These are phyloP conservation scores for Meriones unguiculatus DNA, from an alignment of 2,113 vertebrate species.

Conservation along the genomic window DNA sequence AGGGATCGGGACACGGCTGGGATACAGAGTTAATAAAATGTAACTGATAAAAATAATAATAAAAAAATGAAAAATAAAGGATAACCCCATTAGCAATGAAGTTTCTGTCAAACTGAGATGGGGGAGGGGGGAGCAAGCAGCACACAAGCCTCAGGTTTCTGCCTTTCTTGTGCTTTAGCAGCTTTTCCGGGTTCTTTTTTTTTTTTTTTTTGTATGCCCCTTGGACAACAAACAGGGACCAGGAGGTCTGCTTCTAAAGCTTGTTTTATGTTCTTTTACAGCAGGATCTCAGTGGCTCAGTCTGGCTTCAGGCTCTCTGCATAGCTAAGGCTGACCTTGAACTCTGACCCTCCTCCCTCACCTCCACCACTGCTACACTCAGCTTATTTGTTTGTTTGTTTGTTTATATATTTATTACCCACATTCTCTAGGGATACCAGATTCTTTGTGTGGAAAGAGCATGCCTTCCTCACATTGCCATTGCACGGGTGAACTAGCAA, in stretches of 20 bases:
- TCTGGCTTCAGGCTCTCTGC: neutral
- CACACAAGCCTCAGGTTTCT: neutral
- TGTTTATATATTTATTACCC: neutral
- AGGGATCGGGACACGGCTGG: too few species aligned
- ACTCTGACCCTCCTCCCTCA: neutral
- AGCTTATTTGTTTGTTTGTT: neutral
- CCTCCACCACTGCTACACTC: fast-evolving
- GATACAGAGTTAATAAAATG: too few species aligned
- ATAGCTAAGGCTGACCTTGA: neutral
- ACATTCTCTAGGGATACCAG: neutral
- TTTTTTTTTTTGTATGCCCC: neutral
- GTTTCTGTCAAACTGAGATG: neutral
- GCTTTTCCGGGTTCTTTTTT: too few species aligned
- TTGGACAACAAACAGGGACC: neutral
- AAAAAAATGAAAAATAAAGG: neutral
- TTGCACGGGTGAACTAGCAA: neutral
- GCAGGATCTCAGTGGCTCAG: neutral
- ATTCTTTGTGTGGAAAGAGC: neutral
- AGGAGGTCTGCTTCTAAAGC: neutral
- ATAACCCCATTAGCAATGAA: neutral
- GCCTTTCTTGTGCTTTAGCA: neutral
- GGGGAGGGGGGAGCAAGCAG: neutral
- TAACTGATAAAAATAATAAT: too few species aligned
- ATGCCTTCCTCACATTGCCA: too few species aligned
- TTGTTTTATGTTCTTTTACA: neutral